These are phyloP conservation scores for Oreochromis tanganicae DNA, from an alignment of 2,113 vertebrate genomes.

Conservation along the genomic window DNA sequence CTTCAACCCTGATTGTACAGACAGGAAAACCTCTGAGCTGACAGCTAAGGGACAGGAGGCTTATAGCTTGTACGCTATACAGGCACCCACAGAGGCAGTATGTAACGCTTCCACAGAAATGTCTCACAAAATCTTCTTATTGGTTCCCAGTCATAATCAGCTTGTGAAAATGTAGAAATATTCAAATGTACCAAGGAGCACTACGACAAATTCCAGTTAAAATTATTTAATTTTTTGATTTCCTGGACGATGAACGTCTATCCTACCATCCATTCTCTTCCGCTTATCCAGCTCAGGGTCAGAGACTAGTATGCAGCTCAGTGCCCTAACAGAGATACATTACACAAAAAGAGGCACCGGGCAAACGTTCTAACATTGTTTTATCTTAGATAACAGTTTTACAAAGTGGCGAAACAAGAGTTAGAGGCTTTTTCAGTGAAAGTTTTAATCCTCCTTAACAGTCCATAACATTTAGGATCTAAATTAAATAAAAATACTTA, in stretches of 20 bases:
- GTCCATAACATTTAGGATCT: neutral
- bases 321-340: neutral
- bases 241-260: neutral
- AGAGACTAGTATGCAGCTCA: neutral
- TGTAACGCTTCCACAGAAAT: neutral
- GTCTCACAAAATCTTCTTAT: neutral
- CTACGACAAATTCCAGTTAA: neutral
- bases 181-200: neutral
- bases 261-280: neutral
- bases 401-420: neutral
- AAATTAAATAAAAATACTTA: neutral
- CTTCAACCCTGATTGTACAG: neutral
- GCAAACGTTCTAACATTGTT: neutral
- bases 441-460: neutral
- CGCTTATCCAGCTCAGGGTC: neutral
- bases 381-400: neutral
- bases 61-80: neutral
- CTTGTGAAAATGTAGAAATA: neutral
- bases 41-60: neutral
- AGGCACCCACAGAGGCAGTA: neutral
- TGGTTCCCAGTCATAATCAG: neutral
- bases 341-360: neutral
- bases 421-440: neutral
- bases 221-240: neutral
- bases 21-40: neutral